Base-by-base conservation (phyloP, 2,797 vertebrate species). In the Halcyon chelicuti region DNA sequence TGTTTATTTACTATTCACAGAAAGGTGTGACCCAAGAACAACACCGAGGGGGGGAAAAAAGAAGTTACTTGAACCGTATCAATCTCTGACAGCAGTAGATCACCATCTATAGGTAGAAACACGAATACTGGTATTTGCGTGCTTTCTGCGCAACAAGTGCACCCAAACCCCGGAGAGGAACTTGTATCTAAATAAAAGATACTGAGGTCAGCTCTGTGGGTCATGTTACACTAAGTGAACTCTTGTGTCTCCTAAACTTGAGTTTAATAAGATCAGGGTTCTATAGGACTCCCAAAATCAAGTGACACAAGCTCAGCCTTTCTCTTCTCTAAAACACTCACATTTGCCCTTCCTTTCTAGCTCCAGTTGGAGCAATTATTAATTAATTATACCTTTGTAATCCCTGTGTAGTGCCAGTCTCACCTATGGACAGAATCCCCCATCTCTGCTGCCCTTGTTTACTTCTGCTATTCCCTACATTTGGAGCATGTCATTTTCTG, bases 21-120 rank as follows among this genome's bases (percentile, higher is more conserved):
- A 83, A 86, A 80, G 28, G 15, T 40, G 35, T 8, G 20, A 78
- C 13, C 66, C 61, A 86, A 31, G 52, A 62, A 7, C 44, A 94
- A 55, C 8, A 63, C 13, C 68, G n/a, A 26, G 23, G 10, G 20
- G 4, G 23, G 16, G 10, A 8, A 12, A 12, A 26, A 31, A 44
- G 35, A 49, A 72, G 31, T 35, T 40, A 31, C 46, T 87, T 74
- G 33, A 81, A n/a, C n/a, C 42, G 65, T 4, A 51, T 3, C 55
- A 73, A 85, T 39, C 42, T 25, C 12, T 35, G 46, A 73, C 80
- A 95, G 95, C 47, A 84, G 61, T 7, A 84, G 75, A 80, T 85
- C 90, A 79, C 82, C 85, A 91, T 80, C 79, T 90, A 88, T 35
- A 88, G 76, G 82, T 37, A 77, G 86, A 35, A 81, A 87, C 3